Percentiles rank a stretch among this genome's conserved stretches.
Evolutionary conservation across 2,888 invertebrate species (phyloP).

Genomic region (Trissolcus brochymenae): DNA sequence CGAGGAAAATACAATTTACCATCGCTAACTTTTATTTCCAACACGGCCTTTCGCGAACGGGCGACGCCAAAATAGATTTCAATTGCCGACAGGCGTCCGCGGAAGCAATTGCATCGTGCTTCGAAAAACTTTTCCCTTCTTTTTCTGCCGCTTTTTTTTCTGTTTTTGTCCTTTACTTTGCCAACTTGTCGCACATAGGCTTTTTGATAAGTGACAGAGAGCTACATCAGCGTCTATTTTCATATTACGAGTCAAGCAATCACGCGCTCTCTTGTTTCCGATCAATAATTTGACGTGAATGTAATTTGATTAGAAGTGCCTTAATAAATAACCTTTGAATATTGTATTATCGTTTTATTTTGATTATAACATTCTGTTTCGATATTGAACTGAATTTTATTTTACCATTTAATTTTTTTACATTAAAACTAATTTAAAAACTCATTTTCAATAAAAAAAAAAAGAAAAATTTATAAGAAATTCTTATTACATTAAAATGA

Average conservation of each 20-base stretch:
- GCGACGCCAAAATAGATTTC: conserved; percentile 61
- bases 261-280: background rate
- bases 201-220: conserved; percentile 2
- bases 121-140: conserved; percentile 54
- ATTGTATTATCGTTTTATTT: too few relatives aligned
- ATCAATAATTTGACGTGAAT: too few relatives aligned
- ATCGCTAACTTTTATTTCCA: conserved; percentile 68
- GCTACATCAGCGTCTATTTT: background rate
- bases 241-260: background rate
- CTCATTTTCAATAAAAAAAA: too few relatives aligned
- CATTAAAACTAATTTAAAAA: too few relatives aligned
- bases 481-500: too few relatives aligned
- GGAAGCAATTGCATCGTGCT: conserved; percentile 58
- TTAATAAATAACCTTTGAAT: too few relatives aligned
- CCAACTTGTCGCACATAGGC: conserved; percentile 1
- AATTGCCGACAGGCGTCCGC: conserved; percentile 60
- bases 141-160: conserved; percentile 10
- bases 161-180: background rate
- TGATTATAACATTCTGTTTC: too few relatives aligned
- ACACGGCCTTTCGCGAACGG: conserved; percentile 50
- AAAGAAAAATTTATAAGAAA: too few relatives aligned
- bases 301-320: too few relatives aligned
- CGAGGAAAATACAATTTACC: conserved; percentile 70
- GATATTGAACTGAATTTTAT: too few relatives aligned
- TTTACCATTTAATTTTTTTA: too few relatives aligned